Evolutionary conservation across 2,113 vertebrate genomes (phyloP), one percentile per base, ranked within the genome.

Genomic region (Ondatra zibethicus): DNA sequence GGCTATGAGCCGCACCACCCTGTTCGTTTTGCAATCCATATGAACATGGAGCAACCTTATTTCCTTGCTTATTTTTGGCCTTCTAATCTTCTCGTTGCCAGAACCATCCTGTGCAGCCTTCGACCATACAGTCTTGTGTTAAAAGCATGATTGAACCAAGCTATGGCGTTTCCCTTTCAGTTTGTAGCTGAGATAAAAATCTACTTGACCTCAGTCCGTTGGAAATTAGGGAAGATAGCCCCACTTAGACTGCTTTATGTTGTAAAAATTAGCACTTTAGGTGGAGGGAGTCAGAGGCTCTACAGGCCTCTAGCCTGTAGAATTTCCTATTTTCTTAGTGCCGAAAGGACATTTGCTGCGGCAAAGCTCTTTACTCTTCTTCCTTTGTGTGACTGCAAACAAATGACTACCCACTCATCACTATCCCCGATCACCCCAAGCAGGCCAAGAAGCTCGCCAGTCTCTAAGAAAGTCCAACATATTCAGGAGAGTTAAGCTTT

Each of bases 151-250:
- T 98, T 97, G 96, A 96, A 97, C 97, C 96, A 97, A 96, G 96
- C 96, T 96, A 89, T 97, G 95, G 96, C 66, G 80, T 98, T 98
- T 98, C 98, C 98, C 98, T 97, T 98, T 96, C 68, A 98, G 97
- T 98, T 98, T 98, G 97, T 95, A 97, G 97, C 97, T 96, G 97
- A 97, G 98, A 98, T 98, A 98, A 97, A 98, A 98, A 98, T 98
- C 97, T 94, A 97, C 97, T 97, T 98, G 98, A 98, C 96, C 96
- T 97, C 97, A 97, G 97, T 98, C 97, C 95, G 93, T 96, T 98
- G 96, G 88, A 94, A 96, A 97, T 96, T 52, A 9, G 91, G 92
- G 75, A 97, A 96, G 93, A 63, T 94, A 96, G 97, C 31, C 50
- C 29, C n/a, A 63, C 73, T 96, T 61, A 58, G 19, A 23, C 61